Percentiles rank a stretch among this genome's conserved stretches.
phyloP scores from a whole-genome alignment of 1,140 invertebrate genomes.

The Hormaphis cornu region DNA sequence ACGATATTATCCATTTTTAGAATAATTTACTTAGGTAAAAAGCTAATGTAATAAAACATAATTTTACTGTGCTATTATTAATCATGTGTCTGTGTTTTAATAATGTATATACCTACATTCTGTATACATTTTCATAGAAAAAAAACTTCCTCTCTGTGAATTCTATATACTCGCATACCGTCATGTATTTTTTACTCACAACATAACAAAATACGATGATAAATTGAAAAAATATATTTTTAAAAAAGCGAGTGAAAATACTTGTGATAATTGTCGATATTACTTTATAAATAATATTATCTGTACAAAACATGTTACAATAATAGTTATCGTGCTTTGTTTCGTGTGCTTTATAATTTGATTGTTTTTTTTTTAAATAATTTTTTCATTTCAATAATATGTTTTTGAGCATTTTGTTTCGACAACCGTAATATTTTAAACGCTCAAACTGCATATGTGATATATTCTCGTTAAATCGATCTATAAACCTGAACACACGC shows the following conservation, averaged over 20 bases:
- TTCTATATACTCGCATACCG: too few relatives aligned
- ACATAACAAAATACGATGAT: too few relatives aligned
- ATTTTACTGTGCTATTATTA: conserved; percentile 28
- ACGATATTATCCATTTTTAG: conserved; percentile 24
- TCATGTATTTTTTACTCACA: too few relatives aligned
- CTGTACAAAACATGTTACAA: background rate
- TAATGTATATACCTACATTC: background rate
- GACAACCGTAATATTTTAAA: conserved; percentile 7
- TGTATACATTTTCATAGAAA: background rate
- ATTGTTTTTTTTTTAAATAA: background rate
- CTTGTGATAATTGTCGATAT: too few relatives aligned
- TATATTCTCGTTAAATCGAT: background rate
- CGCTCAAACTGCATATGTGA: background rate
- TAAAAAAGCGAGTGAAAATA: too few relatives aligned
- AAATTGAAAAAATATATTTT: too few relatives aligned
- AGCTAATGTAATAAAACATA: conserved; percentile 19
- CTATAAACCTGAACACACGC: conserved; percentile 8
- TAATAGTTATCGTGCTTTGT: conserved; percentile 13
- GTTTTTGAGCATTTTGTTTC: conserved; percentile 12
- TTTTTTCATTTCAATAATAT: background rate
- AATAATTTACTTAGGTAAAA: conserved; percentile 26
- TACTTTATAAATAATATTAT: too few relatives aligned
- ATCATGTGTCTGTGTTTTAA: background rate
- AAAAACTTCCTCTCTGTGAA: too few relatives aligned
- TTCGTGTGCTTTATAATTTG: conserved; percentile 8